Percentiles rank a stretch among this genome's conserved stretches.
phyloP scores from a whole-genome alignment of 2,888 invertebrate species.

The Capitulum mitella region DNA sequence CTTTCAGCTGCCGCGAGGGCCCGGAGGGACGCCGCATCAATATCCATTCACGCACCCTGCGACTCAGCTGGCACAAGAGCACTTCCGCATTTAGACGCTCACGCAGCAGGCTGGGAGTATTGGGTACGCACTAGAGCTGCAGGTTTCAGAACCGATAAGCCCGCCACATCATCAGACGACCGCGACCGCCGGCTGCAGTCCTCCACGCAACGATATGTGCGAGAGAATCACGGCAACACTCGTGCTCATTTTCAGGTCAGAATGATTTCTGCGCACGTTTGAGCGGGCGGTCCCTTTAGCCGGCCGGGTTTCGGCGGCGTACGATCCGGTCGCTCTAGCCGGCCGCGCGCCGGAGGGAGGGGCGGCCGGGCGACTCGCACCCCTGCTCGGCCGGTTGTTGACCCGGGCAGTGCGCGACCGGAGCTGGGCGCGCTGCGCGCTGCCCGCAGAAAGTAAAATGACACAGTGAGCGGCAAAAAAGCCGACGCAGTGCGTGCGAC shows the following conservation, averaged over 20 bases:
- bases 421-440: not conserved
- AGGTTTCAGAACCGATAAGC: not conserved
- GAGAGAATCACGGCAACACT: too few relatives aligned
- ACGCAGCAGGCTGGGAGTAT: not conserved
- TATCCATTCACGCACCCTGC: not conserved
- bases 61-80: not conserved
- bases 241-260: too few relatives aligned
- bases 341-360: not conserved
- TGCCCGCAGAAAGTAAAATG: not conserved
- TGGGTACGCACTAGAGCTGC: slow-evolving; percentile 14
- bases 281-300: not conserved
- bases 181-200: too few relatives aligned
- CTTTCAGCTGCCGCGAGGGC: not conserved
- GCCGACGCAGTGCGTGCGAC: not conserved
- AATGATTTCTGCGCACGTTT: too few relatives aligned
- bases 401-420: not conserved
- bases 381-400: not conserved
- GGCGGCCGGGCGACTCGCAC: not conserved
- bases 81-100: slow-evolving; percentile 21
- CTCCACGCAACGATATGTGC: too few relatives aligned
- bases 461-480: slow-evolving; percentile 4
- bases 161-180: too few relatives aligned
- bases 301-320: not conserved
- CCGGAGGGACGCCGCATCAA: not conserved
- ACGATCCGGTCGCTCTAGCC: not conserved